Percentiles rank a stretch among this genome's conserved stretches.
These are phyloP conservation scores for Columba janthina DNA, from an alignment of 2,113 vertebrate species.

Conservation along the genomic window DNA sequence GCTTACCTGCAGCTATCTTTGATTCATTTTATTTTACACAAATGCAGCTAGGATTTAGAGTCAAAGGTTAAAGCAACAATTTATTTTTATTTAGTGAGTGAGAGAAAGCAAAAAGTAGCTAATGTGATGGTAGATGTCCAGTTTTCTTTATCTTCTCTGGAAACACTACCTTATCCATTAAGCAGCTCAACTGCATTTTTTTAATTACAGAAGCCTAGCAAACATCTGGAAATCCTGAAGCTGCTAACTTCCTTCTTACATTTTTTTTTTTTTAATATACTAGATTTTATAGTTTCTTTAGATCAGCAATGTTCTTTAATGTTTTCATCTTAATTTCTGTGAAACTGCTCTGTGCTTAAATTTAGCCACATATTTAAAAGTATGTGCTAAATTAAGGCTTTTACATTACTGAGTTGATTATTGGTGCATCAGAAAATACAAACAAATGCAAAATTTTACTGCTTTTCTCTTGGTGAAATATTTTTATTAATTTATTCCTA, in stretches of 20 bases:
- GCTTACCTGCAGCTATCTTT: constrained; percentile 42
- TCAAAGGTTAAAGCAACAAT: background rate
- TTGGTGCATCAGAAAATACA: background rate
- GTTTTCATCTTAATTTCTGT: background rate
- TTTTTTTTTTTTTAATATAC: background rate
- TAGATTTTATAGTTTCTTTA: constrained; percentile 27
- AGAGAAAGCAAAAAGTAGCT: background rate
- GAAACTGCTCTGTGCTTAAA: background rate
- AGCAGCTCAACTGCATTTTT: background rate
- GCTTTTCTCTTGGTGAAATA: background rate
- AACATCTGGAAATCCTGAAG: background rate
- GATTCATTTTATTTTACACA: constrained; percentile 33
- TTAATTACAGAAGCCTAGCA: constrained; percentile 5
- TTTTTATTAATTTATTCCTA: background rate
- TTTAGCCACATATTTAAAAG: background rate
- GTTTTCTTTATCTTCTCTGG: background rate
- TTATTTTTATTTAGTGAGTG: background rate
- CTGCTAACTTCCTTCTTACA: background rate
- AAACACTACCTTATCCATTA: constrained; percentile 9
- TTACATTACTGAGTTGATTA: background rate
- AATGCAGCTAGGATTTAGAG: constrained; percentile 31
- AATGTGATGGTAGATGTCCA: background rate
- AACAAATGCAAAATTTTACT: background rate
- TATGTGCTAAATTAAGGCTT: background rate
- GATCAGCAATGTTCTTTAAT: background rate